Base-by-base conservation (phyloP, 2,888 invertebrate species). In the Xestoiulus laeticollis region DNA sequence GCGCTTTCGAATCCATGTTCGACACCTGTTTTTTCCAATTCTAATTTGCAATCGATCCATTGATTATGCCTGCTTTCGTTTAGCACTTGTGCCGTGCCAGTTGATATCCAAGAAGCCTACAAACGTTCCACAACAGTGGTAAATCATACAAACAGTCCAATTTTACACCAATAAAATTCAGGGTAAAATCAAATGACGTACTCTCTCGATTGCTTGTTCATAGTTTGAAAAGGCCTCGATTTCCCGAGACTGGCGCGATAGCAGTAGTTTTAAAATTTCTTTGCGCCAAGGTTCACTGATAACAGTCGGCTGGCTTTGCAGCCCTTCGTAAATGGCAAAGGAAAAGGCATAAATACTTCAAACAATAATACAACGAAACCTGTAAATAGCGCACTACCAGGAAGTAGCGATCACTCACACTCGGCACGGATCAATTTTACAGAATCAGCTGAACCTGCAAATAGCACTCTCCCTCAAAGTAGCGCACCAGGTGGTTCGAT, bases 151-250 rank as follows among this genome's bases (percentile, higher is more conserved):
- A 84, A 19, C 2, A 19, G 12, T 84, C 14, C 84, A 33, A 8
- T 26, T 84, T 5, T 30, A 4, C 8, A 68, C 10, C 3, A 22
- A 0, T 8, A 1, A 10, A 22, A 68, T 22, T 22, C 0, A 19
- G 16, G 12, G 6, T 82, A 12, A n/a, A 87, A 59, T 38, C 43
- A 19, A 44, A 38, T 33, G 10, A 48, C 87, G 12, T 53, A 90
- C 91, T 91, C 95, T 95, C 92, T 97, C 96, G 87, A 97, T 94
- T 38, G 97, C 97, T 90, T 95, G 94, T 90, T 96, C 95, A 92
- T 95, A 96, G 88, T 93, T 92, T 26, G 94, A 92, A 89, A 94
- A 92, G 90, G 95, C 94, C 82, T 93, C 90, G 86, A 93, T 91
- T 19, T 93, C 91, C 91, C 88, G 93, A 92, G 89, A 94, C 93